Percentiles rank a stretch among this genome's conserved stretches.
phyloP scores from a whole-genome alignment of 2,113 vertebrate species.

The Orcinus orca region DNA sequence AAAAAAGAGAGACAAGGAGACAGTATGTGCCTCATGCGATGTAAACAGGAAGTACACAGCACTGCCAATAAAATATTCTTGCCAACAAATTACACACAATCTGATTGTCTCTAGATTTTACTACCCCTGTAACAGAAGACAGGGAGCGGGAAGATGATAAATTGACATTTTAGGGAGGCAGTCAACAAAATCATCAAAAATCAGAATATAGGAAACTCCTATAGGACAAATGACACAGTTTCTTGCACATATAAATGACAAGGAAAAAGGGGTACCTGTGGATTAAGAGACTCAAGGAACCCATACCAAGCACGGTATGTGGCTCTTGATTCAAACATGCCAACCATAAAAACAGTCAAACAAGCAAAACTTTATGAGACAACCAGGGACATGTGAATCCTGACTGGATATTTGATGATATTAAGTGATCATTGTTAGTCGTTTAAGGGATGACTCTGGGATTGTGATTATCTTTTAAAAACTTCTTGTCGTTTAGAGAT shows the following conservation, averaged over 20 bases:
- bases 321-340: background rate
- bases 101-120: background rate
- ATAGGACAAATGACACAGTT: background rate
- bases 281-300: background rate
- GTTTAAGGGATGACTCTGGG: background rate
- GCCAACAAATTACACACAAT: background rate
- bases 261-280: background rate
- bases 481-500: background rate
- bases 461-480: background rate
- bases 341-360: background rate
- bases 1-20: background rate
- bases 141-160: background rate
- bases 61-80: background rate
- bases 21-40: background rate
- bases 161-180: background rate
- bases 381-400: background rate
- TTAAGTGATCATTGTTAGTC: background rate
- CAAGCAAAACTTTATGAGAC: background rate
- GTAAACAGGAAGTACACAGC: background rate
- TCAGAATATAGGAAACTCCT: background rate
- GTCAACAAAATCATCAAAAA: background rate
- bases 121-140: background rate
- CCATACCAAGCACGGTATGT: background rate
- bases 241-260: background rate
- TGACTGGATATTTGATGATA: background rate